Percentiles rank a stretch among this genome's conserved stretches.
Conservation (phyloP, 2,113 vertebrate genomes). For the Bostrychus sinensis region DNA sequence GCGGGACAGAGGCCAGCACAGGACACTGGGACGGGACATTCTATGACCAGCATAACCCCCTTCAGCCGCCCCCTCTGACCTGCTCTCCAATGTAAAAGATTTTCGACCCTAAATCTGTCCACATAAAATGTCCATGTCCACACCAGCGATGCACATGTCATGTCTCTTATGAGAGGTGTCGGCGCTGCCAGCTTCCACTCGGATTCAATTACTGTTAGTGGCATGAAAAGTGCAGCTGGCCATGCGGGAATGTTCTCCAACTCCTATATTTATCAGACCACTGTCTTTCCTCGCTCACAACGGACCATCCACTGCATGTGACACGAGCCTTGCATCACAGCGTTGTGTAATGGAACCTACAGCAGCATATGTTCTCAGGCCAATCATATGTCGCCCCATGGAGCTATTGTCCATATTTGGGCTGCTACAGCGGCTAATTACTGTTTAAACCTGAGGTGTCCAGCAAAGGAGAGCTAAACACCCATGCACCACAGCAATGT, state of each 20-base stretch:
- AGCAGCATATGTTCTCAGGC: background rate
- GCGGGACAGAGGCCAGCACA: conserved; percentile 47
- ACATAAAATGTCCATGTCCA: conserved; percentile 8
- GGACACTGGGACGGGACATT: conserved; percentile 49
- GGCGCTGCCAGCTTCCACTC: conserved; percentile 36
- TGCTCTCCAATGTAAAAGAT: conserved; percentile 25
- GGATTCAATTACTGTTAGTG: conserved; percentile 47
- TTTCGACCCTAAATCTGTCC: conserved; percentile 31
- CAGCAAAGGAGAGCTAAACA: background rate
- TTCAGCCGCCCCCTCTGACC: conserved; percentile 18
- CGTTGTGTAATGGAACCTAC: conserved; percentile 23
- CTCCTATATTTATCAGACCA: conserved; percentile 54
- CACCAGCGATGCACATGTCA: conserved; percentile 32
- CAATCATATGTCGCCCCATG: background rate
- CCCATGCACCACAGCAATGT: no score
- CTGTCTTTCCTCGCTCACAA: conserved; percentile 24
- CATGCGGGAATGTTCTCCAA: conserved; percentile 32
- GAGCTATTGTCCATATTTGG: conserved; percentile 2
- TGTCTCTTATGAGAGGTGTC: conserved; percentile 46
- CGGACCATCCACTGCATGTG: conserved; percentile 35
- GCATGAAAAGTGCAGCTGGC: conserved; percentile 63
- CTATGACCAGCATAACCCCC: conserved; percentile 48
- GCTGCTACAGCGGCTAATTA: background rate
- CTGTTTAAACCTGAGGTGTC: background rate
- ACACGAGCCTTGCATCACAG: conserved; percentile 14